These are phyloP conservation scores for Drosophila antonietae DNA, from an alignment of 2,888 invertebrate genomes.

Conservation along the genomic window DNA sequence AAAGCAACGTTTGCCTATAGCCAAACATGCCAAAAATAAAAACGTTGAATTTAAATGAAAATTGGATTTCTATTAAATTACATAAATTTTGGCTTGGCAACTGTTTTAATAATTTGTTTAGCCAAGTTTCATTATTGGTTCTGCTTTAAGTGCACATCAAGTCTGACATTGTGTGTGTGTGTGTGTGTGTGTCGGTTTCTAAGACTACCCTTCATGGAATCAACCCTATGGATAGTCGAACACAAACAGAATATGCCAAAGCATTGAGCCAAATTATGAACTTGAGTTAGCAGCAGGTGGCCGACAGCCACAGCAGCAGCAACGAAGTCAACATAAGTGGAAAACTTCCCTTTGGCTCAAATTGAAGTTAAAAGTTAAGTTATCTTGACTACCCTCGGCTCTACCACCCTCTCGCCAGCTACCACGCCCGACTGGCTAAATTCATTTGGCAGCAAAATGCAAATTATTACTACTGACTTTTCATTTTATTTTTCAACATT, in stretches of 20 bases:
- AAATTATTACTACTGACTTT: slow-evolving; percentile 78
- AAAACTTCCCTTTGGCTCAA: slow-evolving; percentile 59
- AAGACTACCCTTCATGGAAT: slow-evolving; percentile 16
- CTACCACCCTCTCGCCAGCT: not conserved
- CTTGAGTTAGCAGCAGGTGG: slow-evolving; percentile 70
- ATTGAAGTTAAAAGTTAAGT: slow-evolving; percentile 72
- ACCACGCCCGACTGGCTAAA: slow-evolving; percentile 69
- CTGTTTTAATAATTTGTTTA: slow-evolving; percentile 49
- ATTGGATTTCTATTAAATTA: slow-evolving; percentile 16
- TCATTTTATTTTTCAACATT: slow-evolving; percentile 61
- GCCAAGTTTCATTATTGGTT: slow-evolving; percentile 47
- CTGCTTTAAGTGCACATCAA: slow-evolving; percentile 35
- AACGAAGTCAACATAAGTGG: slow-evolving; percentile 44
- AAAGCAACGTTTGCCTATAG: no score
- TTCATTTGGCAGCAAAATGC: slow-evolving; percentile 79
- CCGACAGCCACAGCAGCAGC: slow-evolving; percentile 19
- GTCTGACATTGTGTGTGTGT: slow-evolving; percentile 8
- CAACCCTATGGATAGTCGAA: slow-evolving; percentile 43
- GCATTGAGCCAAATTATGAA: slow-evolving; percentile 58
- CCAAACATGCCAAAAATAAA: not conserved
- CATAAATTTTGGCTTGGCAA: slow-evolving; percentile 33
- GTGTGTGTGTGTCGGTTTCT: slow-evolving; percentile 15
- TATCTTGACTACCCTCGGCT: slow-evolving; percentile 46
- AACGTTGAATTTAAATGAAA: not conserved
- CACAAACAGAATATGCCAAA: slow-evolving; percentile 12